A percentile compares a stretch with the other conserved stretches of the same genome.
Conservation (phyloP, 2,797 vertebrate genomes). For the Octomys mimax region DNA sequence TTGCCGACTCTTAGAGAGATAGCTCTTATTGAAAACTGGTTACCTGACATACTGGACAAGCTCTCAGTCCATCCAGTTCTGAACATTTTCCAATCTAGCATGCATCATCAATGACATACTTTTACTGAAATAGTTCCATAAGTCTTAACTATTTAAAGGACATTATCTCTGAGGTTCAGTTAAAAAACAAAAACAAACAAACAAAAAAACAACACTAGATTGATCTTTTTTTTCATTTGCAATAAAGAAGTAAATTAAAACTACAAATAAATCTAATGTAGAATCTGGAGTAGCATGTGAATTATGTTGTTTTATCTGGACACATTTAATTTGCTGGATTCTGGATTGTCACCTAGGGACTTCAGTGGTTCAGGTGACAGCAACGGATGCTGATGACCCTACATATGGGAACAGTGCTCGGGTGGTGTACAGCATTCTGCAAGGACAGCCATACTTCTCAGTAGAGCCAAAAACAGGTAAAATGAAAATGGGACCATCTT, state of each 20-base stretch:
- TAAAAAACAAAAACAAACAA: not conserved
- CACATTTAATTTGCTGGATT: slow-evolving; percentile 61
- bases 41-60: not conserved
- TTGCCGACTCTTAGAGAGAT: not conserved
- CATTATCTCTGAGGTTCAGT: not conserved
- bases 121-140: not conserved
- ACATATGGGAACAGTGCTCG: slow-evolving; percentile 98
- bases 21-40: not conserved
- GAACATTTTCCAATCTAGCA: not conserved
- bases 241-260: not conserved
- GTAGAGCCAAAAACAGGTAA: slow-evolving; percentile 98
- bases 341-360: slow-evolving; percentile 91
- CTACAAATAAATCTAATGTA: not conserved
- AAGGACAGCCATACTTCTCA: slow-evolving; percentile 98
- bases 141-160: not conserved
- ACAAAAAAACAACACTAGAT: not conserved
- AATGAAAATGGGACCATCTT: fast-evolving
- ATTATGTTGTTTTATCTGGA: not conserved
- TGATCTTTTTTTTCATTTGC: not conserved
- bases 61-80: not conserved
- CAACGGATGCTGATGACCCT: slow-evolving; percentile 97
- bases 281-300: not conserved
- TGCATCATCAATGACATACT: not conserved
- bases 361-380: slow-evolving; percentile 97
- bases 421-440: slow-evolving; percentile 97